phyloP scores from a whole-genome alignment of 2,797 vertebrate genomes.

The Okamejei kenojei region DNA sequence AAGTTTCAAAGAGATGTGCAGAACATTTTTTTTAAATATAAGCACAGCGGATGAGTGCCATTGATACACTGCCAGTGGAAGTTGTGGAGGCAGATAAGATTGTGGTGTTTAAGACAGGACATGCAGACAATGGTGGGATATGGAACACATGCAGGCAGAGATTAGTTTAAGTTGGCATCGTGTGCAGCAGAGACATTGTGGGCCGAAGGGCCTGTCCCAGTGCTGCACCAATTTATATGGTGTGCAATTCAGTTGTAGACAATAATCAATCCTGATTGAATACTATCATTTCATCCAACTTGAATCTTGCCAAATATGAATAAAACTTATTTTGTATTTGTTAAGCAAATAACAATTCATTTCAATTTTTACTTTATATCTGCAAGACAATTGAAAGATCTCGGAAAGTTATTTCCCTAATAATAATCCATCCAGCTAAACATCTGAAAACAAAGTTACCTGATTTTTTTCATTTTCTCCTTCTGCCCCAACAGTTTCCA shows the following conservation, averaged over 20 bases:
- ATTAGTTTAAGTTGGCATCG: too few species aligned
- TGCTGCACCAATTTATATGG: not conserved
- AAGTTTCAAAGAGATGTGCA: too few species aligned
- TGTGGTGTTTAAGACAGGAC: too few species aligned
- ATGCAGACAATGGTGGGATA: too few species aligned
- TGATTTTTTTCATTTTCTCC: slow-evolving; percentile 63
- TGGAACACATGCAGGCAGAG: too few species aligned
- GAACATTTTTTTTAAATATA: too few species aligned
- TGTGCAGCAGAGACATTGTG: too few species aligned
- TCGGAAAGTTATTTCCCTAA: not conserved
- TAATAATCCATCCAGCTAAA: not conserved
- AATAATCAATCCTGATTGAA: not conserved
- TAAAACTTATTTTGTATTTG: not conserved
- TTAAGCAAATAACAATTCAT: not conserved
- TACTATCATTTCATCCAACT: not conserved
- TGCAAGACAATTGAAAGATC: not conserved
- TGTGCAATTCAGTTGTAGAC: not conserved
- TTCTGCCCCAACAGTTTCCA: slow-evolving; percentile 64
- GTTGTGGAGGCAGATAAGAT: too few species aligned
- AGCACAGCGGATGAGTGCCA: too few species aligned
- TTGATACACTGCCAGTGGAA: too few species aligned
- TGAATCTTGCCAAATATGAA: not conserved
- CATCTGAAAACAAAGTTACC: slow-evolving; percentile 52
- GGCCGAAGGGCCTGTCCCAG: too few species aligned
- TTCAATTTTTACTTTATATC: not conserved